Evolutionary conservation across 37 sponge, comb jelly and placozoan genomes (phyloP).

Genomic region (Tethya wilhelma): DNA sequence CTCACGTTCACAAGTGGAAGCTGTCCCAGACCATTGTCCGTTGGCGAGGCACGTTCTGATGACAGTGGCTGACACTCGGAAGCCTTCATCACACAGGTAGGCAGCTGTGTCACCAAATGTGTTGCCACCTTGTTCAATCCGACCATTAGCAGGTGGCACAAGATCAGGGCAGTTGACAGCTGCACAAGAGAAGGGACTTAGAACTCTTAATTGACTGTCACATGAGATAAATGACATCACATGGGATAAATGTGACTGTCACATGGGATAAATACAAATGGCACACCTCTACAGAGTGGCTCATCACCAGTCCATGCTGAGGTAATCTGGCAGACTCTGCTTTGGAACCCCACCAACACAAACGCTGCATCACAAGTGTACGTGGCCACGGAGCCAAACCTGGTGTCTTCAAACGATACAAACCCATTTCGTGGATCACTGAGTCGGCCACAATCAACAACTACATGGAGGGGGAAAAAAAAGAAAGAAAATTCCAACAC

Average conservation of each 20-base stretch:
- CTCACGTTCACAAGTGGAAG: too few relatives aligned
- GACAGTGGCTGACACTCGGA: constrained; percentile 18
- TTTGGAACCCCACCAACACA: constrained; percentile 22
- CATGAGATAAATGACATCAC: not conserved
- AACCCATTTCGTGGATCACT: constrained; percentile 15
- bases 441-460: constrained; percentile 22
- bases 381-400: constrained; percentile 36
- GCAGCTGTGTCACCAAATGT: constrained; percentile 19
- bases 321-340: constrained; percentile 47
- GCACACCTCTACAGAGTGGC: constrained; percentile 55
- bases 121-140: constrained; percentile 14
- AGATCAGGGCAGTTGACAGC: constrained; percentile 59
- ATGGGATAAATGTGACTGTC: not conserved
- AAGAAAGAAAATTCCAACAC: too few relatives aligned
- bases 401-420: constrained; percentile 9
- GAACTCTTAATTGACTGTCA: not conserved
- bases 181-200: too few relatives aligned
- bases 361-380: constrained; percentile 60
- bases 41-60: constrained; percentile 37
- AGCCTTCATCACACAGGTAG: constrained; percentile 58
- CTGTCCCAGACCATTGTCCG: constrained; percentile 65
- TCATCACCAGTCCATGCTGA: constrained; percentile 63
- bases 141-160: constrained; percentile 37
- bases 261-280: not conserved
- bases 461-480: too few relatives aligned